phyloP scores from a whole-genome alignment of 2,797 vertebrate species.

The Oreochromis mossambicus region DNA sequence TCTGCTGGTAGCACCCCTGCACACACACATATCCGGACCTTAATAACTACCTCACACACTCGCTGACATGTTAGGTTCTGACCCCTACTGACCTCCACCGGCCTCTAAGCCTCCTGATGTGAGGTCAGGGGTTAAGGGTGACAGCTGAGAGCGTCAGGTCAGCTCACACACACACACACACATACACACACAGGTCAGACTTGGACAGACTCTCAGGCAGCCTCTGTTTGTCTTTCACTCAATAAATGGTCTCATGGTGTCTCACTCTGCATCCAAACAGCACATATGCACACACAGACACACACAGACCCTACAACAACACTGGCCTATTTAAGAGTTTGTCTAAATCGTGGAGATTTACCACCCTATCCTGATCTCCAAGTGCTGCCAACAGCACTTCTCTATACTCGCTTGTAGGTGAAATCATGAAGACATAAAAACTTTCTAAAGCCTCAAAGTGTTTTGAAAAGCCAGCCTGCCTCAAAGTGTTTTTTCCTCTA shows the following conservation, averaged over 20 bases:
- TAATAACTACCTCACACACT: conserved; percentile 40
- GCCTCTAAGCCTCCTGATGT: conserved; percentile 26
- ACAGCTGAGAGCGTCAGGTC: conserved; percentile 45
- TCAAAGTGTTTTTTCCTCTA: neutral
- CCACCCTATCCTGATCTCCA: neutral
- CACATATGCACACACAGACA: neutral
- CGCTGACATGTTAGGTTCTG: conserved; percentile 20
- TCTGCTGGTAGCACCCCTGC: neutral
- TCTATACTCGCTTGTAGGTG: neutral
- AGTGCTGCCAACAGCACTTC: neutral
- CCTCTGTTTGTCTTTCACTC: conserved; percentile 9
- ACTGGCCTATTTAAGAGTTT: conserved; percentile 29
- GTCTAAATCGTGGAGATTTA: conserved; percentile 11
- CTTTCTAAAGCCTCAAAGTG: neutral
- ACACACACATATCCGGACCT: neutral
- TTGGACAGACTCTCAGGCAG: conserved; percentile 16
- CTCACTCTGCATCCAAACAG: neutral
- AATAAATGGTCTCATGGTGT: neutral
- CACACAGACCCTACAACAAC: neutral
- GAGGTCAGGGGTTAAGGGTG: conserved; percentile 54
- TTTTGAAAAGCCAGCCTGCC: neutral
- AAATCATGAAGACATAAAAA: neutral
- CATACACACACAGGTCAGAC: neutral
- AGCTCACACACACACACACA: conserved; percentile 10
- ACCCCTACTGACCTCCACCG: conserved; percentile 26